Evolutionary conservation across 2,113 vertebrate species (phyloP), one percentile per base, ranked within the genome.

Genomic region (Odontophorus gujanensis): DNA sequence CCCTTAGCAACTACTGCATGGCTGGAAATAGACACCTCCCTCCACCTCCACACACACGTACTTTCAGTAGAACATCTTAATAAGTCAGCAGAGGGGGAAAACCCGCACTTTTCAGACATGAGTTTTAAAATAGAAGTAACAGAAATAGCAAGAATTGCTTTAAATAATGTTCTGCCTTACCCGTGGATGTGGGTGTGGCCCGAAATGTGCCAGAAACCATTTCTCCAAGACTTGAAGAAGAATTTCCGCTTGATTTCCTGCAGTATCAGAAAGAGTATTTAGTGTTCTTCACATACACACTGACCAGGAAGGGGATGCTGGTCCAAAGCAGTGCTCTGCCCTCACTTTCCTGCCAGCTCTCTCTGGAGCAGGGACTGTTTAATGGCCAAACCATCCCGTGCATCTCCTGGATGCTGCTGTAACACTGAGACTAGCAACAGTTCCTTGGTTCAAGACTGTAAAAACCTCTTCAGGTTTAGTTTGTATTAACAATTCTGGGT

Each of bases 171-270:
- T 21, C 48, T 81, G 62, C 6, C 98, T 95, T 87, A 99, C 99
- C 99, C 97, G 99, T 95, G 93, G 98, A 98, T 90, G 98, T 99
- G 36, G 99, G 98, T 50, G 99, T 99, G 67, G 98, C 98, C 96
- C 99, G 98, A 95, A 99, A 99, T 1, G 98, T 99, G 75, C 99
- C 99, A 53, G 99, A 99, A 88, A 99, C 99, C 99, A 99, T 99
- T 92, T 99, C 99, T 90, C 99, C 99, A 25, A 99, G 98, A 95
- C 99, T 99, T 89, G 99, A 99, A 73, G 99, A 99, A 77, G 99
- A 99, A 97, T 99, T 99, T 72, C 99, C 99, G 90, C 99, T 99
- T 20, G 99, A 99, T 97, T 99, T 99, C 97, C 99, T 99, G 84
- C 3, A 92, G 93, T 22, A 92, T 11, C 47, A 93, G n/a, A 85